Evolutionary conservation across 2,113 vertebrate species (phyloP).

Genomic region (Tetrao urogallus): DNA sequence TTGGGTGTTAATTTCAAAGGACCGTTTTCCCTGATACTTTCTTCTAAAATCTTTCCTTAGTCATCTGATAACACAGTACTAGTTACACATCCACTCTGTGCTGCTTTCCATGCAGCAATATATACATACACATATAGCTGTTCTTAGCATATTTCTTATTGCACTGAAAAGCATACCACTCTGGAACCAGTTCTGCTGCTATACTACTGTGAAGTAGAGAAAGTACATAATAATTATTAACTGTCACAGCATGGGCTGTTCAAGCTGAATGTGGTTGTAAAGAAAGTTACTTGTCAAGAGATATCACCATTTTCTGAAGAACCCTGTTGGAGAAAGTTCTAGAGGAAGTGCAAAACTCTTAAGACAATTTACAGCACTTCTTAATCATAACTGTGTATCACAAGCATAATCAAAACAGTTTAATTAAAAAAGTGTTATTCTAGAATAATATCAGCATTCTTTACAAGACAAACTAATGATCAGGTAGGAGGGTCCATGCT

Average conservation of each 20-base stretch:
- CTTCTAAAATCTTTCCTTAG: background rate
- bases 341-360: background rate
- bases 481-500: background rate
- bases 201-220: background rate
- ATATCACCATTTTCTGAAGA: background rate
- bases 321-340: background rate
- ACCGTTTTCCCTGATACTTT: background rate
- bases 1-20: background rate
- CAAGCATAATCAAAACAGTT: background rate
- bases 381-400: background rate
- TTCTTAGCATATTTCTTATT: background rate
- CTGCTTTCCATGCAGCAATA: background rate
- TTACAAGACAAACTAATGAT: background rate
- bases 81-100: background rate
- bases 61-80: background rate
- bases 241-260: background rate
- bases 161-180: background rate
- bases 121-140: background rate
- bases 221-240: background rate
- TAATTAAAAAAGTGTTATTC: background rate
- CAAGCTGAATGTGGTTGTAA: background rate
- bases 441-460: background rate
- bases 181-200: background rate
- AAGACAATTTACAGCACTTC: background rate
- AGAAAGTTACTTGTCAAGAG: background rate